Evolutionary conservation across 1,140 invertebrate species (phyloP), one percentile per base, ranked within the genome.

Genomic region (Thaumatotibia leucotreta): DNA sequence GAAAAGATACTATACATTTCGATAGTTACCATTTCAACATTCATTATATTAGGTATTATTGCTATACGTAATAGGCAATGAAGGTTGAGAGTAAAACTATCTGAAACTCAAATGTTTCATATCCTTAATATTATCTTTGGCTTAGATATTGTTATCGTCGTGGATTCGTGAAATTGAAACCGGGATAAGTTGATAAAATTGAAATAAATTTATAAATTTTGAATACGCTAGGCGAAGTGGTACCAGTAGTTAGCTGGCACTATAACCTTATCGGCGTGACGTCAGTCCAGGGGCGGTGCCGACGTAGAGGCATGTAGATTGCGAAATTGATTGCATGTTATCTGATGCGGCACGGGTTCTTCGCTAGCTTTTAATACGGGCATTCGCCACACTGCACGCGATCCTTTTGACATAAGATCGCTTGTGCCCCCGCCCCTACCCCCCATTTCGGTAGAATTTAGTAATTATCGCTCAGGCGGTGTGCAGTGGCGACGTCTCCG

Each of bases 271-370:
- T 84, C 76, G 81, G 77, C 77, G 79, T 88, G 81, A 89, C 83
- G 86, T 88, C 82, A 87, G 79, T 82, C 78, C 78, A 78, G 68
- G 81, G 81, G 81, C 79, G 85, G 80, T 84, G 84, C 84, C 86
- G 86, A 87, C 82, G 85, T 89, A 86, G 83, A 88, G 77, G 84
- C 82, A 86, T 89, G 85, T 88, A 91, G 88, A 91, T 91, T 86
- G 88, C 88, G 82, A 88, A 91, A 86, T 89, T 88, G 88, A 91
- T 91, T 88, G 86, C 86, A 89, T 83, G 84, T 82, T 89, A 91
- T 91, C 88, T 83, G 86, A 88, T 89, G 84, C 83, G 81, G 85
- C 83, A 83, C 86, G 86, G 83, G 81, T 86, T 89, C 83, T 88
- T 87, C 82, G 85, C 85, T 84, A 85, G 83, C 86, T 81, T 89